Percentiles rank a stretch among this genome's conserved stretches.
Conservation (phyloP, 2,888 invertebrate genomes). For the Hydriomena furcata region DNA sequence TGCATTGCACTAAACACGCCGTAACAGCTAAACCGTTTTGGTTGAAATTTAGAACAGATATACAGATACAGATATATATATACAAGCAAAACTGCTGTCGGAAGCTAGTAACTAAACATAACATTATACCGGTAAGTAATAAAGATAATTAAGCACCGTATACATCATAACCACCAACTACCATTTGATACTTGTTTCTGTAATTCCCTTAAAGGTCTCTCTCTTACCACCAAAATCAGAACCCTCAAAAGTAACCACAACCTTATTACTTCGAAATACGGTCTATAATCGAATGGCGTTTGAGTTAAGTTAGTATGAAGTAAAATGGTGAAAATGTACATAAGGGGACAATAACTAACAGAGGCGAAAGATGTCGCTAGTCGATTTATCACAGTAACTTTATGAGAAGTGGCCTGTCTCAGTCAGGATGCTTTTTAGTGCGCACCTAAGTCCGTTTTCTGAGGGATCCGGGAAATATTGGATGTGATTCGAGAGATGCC, state of each 20-base stretch:
- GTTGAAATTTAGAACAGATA: too few species aligned
- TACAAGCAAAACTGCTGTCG: too few species aligned
- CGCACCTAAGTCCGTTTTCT: constrained; percentile 45
- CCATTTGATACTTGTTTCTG: constrained; percentile 57
- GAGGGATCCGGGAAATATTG: constrained; percentile 31
- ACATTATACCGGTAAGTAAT: constrained; percentile 47
- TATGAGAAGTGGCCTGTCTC: constrained; percentile 79
- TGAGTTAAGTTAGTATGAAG: constrained; percentile 1
- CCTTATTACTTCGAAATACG: constrained; percentile 24
- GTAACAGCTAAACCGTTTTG: too few species aligned
- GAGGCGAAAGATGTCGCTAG: constrained; percentile 69
- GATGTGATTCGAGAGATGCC: constrained; percentile 18
- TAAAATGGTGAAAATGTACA: constrained; percentile 45
- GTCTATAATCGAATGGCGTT: constrained; percentile 25
- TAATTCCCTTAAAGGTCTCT: constrained; percentile 51
- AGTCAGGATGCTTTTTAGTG: constrained; percentile 76
- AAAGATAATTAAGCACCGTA: constrained; percentile 69
- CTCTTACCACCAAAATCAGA: constrained; percentile 23
- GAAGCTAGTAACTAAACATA: constrained; percentile 30
- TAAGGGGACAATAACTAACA: constrained; percentile 77
- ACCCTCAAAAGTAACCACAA: neutral
- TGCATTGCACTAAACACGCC: too few species aligned
- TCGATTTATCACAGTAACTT: constrained; percentile 77
- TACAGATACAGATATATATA: too few species aligned
- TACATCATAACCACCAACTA: constrained; percentile 71